A percentile compares a stretch with the other conserved stretches of the same genome.
Conservation (phyloP, 1,140 invertebrate species). For the Diabrotica virgifera region DNA sequence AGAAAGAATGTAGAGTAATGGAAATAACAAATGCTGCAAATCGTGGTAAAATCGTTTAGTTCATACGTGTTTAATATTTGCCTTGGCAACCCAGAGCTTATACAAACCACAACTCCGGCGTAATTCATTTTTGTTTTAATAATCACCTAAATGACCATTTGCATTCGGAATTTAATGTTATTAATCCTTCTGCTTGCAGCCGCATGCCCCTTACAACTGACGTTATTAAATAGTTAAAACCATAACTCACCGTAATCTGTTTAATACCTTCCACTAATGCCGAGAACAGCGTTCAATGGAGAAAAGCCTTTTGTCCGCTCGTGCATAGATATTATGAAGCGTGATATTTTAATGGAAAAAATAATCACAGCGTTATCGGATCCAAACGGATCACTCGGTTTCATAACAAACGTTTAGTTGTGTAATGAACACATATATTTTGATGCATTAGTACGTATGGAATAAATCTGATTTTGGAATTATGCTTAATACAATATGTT, state of each 20-base stretch:
- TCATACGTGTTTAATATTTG: too few species aligned
- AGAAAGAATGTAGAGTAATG: too few species aligned
- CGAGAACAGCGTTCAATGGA: background rate
- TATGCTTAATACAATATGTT: too few species aligned
- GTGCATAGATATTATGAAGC: background rate
- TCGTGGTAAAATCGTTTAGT: too few species aligned
- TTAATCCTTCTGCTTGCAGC: slow-evolving; percentile 8
- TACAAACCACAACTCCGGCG: too few species aligned
- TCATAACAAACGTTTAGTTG: too few species aligned
- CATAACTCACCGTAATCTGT: slow-evolving; percentile 9
- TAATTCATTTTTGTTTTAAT: background rate
- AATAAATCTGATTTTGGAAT: too few species aligned
- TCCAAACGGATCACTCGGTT: background rate
- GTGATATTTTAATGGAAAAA: background rate
- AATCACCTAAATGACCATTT: slow-evolving; percentile 4
- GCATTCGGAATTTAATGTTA: slow-evolving; percentile 2
- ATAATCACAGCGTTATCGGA: background rate
- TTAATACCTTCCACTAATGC: slow-evolving; percentile 11
- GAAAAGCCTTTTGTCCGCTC: background rate
- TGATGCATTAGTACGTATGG: too few species aligned
- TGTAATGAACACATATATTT: too few species aligned
- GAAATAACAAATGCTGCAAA: too few species aligned
- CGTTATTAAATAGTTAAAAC: slow-evolving; percentile 14
- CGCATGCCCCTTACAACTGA: background rate
- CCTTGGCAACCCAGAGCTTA: too few species aligned